Evolutionary conservation across 2,797 vertebrate species (phyloP), one percentile per base, ranked within the genome.

Genomic region (Simalia tracyae): DNA sequence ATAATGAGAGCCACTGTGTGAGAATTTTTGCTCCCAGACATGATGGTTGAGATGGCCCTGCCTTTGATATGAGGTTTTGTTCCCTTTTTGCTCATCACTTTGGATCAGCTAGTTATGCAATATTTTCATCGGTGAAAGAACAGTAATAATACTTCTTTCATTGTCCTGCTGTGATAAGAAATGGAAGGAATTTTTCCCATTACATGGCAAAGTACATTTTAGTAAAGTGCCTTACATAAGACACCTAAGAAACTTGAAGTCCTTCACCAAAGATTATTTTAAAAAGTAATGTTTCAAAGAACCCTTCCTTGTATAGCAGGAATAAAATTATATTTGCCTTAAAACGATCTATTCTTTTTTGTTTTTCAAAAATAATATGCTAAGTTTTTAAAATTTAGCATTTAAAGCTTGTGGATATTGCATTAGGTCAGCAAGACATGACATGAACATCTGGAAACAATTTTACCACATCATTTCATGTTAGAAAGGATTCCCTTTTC

Each of bases 331-430:
- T 54, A 2, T 5, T 50, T 88, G 24, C 63, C 50, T 57, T 76
- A 57, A 89, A 76, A 81, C 1, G 31, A 28, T 22, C 42, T 1
- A 7, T 88, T 66, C 12, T 19, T 46, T 6, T 46, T 92, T 95
- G 93, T 84, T 54, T 54, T 54, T 54, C 50, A 54, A 54, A 54
- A 54, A 7, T 54, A 54, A 54, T 54, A 54, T 54, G 50, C 3
- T 54, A 54, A 7, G 8, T 54, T 54, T 54, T 54, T 54, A 54
- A 5, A 5, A 8, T 54, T 54, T 54, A 54, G 50, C 50, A 54
- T 17, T 89, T 89, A 56, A 95, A 92, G 94, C 88, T 42, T 91
- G 26, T 19, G 93, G 64, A 66, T 86, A n/a, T 81, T 24, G 93
- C 89, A 94, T 46, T 50, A 0, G 0, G 85, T 93, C 94, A 93